Evolutionary conservation across 2,888 invertebrate genomes (phyloP), one percentile per base, ranked within the genome.

Genomic region (Argyresthia goedartella): DNA sequence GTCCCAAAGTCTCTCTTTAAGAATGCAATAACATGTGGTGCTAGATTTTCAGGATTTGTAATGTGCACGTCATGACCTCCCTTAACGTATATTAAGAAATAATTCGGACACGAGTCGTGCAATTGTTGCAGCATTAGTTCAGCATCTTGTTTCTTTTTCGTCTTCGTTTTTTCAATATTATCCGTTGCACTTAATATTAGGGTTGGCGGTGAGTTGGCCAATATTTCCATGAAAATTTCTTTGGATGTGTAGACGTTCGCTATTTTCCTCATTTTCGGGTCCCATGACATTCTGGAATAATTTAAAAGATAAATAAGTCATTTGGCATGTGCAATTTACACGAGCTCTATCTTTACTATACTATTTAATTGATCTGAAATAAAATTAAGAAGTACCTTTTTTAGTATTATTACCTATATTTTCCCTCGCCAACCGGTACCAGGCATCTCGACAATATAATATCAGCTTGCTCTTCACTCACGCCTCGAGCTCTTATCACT

Each of bases 31-130:
- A 88, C 61, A 55, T 70, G 54, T 0, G 69, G 63, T 1, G 77
- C 85, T 13, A 90, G 71, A 11, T 62, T 59, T 57, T 88, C 86
- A 4, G 90, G 89, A 56, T 80, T 64, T 50, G 86, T 88, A 50
- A 88, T 82, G 60, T 91, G 91, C 10, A 89, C 77, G 60, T 91
- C 89, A 56, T 91, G 91, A 54, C 79, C 73, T 0, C 90, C 91
- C 0, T 66, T 60, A 0, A 90, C 77, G n/a, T 63, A 56, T 0
- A 67, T 52, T 15, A 64, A 52, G 9, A 55, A 52, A 54, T 62
- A 67, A 47, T 67, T 53, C 0, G 64, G 60, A 15, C 69, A 55
- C n/a, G 61, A 62, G 48, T 62, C 51, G 46, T 62, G 53, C 47
- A 69, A 6, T 25, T 25, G 25, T 25, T 25, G 25, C 25, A 25